Conservation (phyloP, 2,113 vertebrate species). For the Nesoenas mayeri region DNA sequence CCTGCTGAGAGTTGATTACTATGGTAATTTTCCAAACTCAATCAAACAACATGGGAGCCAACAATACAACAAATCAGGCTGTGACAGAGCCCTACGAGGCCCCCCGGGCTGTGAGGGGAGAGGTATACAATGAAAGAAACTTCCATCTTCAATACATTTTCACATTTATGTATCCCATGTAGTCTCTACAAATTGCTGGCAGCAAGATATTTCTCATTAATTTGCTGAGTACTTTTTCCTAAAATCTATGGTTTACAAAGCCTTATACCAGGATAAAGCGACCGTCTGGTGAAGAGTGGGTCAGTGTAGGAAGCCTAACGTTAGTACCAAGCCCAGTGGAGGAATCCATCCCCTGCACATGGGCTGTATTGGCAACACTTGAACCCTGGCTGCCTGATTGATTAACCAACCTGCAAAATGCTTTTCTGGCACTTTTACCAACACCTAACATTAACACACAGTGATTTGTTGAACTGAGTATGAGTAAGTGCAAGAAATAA, state of each 20-base stretch:
- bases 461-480: neutral
- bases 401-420: neutral
- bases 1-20: neutral
- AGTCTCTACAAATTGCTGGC: neutral
- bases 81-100: neutral
- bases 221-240: neutral
- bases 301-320: neutral
- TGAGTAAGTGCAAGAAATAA: slow-evolving; percentile 18
- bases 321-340: neutral
- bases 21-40: neutral
- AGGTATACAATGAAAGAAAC: neutral
- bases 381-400: neutral
- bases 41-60: neutral
- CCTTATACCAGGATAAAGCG: neutral
- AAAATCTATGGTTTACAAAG: neutral
- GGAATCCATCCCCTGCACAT: neutral
- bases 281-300: neutral
- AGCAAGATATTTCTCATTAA: neutral
- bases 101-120: rapidly evolving
- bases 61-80: neutral
- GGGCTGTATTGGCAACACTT: rapidly evolving
- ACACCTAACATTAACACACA: neutral
- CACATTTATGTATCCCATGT: rapidly evolving
- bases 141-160: neutral
- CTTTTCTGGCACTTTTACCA: neutral